Percentiles rank a stretch among this genome's conserved stretches.
These are phyloP conservation scores for Hybos culiciformis DNA, from an alignment of 2,888 invertebrate species.

Conservation along the genomic window DNA sequence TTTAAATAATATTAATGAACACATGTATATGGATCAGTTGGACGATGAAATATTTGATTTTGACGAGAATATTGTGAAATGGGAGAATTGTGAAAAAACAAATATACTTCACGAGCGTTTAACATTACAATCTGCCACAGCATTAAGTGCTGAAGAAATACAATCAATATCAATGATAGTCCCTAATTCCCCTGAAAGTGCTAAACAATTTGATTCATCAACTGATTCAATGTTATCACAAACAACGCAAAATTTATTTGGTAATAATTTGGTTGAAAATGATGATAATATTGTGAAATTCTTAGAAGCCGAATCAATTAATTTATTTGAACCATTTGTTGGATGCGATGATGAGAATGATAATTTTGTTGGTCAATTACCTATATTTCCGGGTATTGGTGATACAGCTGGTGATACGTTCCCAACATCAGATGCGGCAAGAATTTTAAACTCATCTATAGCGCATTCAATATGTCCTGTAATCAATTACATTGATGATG, in stretches of 20 bases:
- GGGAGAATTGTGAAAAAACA: too few species aligned
- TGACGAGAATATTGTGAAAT: not conserved
- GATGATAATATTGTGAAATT: too few species aligned
- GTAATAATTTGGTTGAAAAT: not conserved
- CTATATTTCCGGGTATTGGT: not conserved
- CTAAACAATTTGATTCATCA: conserved; percentile 41
- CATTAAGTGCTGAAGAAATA: conserved; percentile 4
- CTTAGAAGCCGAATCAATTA: too few species aligned
- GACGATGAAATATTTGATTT: not conserved
- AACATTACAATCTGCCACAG: conserved; percentile 4
- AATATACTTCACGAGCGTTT: not conserved
- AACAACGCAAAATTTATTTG: not conserved
- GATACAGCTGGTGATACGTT: conserved; percentile 4
- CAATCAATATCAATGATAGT: conserved; percentile 10
- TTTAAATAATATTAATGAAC: not conserved
- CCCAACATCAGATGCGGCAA: conserved; percentile 5
- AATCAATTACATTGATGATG: conserved; percentile 23
- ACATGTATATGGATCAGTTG: too few species aligned
- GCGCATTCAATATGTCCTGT: conserved; percentile 16
- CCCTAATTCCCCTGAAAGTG: conserved; percentile 78
- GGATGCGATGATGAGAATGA: too few species aligned
- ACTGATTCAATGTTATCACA: conserved; percentile 13
- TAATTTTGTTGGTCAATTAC: not conserved
- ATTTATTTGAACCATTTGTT: too few species aligned
- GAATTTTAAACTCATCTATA: not conserved